Conservation (phyloP, 2,888 invertebrate genomes). For the Drosophila subsilvestris region DNA sequence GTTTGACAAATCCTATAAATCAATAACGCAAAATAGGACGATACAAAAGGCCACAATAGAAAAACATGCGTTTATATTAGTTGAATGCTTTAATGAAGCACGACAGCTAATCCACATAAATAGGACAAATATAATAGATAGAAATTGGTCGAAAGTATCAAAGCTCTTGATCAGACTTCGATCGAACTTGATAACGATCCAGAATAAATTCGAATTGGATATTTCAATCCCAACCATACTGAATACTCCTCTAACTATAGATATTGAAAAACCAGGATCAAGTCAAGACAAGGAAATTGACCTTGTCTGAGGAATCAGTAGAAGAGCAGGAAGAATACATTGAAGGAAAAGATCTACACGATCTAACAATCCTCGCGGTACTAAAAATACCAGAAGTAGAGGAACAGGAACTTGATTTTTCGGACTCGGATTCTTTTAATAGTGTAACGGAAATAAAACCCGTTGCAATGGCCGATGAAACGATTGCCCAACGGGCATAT, state of each 20-base stretch:
- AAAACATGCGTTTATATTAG: too few species aligned
- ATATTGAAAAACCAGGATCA: too few species aligned
- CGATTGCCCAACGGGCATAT: too few species aligned
- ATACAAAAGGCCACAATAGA: too few species aligned
- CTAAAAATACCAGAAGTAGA: background rate
- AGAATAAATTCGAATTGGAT: background rate
- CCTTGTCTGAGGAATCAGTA: background rate
- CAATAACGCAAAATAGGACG: too few species aligned
- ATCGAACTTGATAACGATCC: background rate
- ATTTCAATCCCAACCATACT: background rate
- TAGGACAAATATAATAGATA: too few species aligned
- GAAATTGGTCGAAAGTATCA: background rate
- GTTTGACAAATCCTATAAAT: too few species aligned
- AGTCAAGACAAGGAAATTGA: too few species aligned
- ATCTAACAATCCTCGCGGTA: constrained; percentile 7
- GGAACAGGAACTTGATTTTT: constrained; percentile 1
- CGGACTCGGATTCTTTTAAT: background rate
- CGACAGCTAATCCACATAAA: background rate
- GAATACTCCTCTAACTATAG: background rate
- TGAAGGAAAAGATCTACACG: constrained; percentile 4
- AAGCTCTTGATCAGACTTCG: background rate
- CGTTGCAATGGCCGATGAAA: too few species aligned
- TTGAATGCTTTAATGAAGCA: too few species aligned
- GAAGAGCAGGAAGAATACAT: background rate
- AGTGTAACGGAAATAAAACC: too few species aligned